phyloP scores from a whole-genome alignment of 1,140 invertebrate species.

The Chelonus insularis region DNA sequence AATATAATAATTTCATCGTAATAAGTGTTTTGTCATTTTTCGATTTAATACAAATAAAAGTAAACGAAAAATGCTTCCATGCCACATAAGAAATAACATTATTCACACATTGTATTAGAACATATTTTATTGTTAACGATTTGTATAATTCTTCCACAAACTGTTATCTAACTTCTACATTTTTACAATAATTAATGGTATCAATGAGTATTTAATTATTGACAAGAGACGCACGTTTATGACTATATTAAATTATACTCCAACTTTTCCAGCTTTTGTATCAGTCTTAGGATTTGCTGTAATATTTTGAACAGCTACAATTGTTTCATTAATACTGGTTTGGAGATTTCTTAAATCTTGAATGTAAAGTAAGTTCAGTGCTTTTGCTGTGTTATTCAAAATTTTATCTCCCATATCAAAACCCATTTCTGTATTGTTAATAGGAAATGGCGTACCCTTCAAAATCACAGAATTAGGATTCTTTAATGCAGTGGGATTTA shows the following conservation, averaged over 20 bases:
- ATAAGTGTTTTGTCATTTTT: no score
- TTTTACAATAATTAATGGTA: no score
- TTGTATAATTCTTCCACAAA: no score
- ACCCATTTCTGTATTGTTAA: slow-evolving; percentile 69
- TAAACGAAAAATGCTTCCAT: no score
- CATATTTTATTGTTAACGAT: no score
- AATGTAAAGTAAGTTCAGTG: slow-evolving; percentile 87
- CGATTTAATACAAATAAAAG: no score
- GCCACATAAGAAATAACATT: no score
- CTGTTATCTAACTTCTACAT: no score
- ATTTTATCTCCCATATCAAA: slow-evolving; percentile 72
- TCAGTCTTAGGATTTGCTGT: slow-evolving; percentile 98
- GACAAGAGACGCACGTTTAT: not conserved
- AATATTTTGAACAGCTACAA: slow-evolving; percentile 88
- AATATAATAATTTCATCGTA: no score
- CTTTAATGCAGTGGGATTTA: slow-evolving; percentile 69
- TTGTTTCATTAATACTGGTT: slow-evolving; percentile 91
- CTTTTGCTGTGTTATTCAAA: slow-evolving; percentile 77
- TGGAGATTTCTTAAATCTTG: slow-evolving; percentile 89
- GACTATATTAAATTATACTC: slow-evolving; percentile 61
- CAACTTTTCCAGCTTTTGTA: slow-evolving; percentile 91
- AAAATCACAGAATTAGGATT: slow-evolving; percentile 64
- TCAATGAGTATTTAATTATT: not conserved
- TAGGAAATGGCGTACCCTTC: slow-evolving; percentile 68
- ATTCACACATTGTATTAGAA: no score